Evolutionary conservation across 2,888 invertebrate species (phyloP), one percentile per base, ranked within the genome.

Genomic region (Litoditis marina): DNA sequence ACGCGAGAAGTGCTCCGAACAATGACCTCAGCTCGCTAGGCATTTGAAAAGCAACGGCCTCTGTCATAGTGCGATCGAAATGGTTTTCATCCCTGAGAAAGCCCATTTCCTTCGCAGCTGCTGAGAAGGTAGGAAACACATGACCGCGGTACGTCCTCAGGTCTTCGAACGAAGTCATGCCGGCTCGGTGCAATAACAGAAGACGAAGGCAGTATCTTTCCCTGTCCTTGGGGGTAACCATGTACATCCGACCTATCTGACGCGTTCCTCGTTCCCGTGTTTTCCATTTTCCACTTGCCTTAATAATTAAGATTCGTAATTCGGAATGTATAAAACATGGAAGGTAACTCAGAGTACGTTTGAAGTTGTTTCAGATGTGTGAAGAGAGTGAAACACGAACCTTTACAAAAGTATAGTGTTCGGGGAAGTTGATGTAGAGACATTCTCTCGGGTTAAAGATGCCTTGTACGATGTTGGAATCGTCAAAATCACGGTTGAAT

Each of bases 11-110:
- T 13, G 58, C 34, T 2, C 16, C 46, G 36, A 66, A 66, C 28
- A 62, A 6, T 2, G 44, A 28, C 49, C 62, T 16, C n/a, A 66
- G 13, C 49, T 66, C 51, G 13, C 52, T 46, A 3, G 60, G 66
- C 51, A 60, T 60, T 44, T 11, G 11, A 28, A 13, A n/a, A 1
- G 16, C 4, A 2, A n/a, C 7, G 7, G 55, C 55, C 16, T 55
- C 55, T 1, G 16, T 8, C 31, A 55, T 28, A 22, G 30, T 11
- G 2, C 1, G 3, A 7, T 11, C 25, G 6, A 28, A 30, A 4
- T 42, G 42, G 8, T 27, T 44, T 2, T 11, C 2, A 2, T 7
- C 8, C 2, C 25, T n/a, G 0, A 55, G 16, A 28, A 39, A 31
- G 7, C 55, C 55, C 31, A 58, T 28, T 6, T 8, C 47, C 11